Percentiles rank a stretch among this genome's conserved stretches.
Evolutionary conservation across 2,888 invertebrate genomes (phyloP).

Genomic region (Meiosimyza platycephala): DNA sequence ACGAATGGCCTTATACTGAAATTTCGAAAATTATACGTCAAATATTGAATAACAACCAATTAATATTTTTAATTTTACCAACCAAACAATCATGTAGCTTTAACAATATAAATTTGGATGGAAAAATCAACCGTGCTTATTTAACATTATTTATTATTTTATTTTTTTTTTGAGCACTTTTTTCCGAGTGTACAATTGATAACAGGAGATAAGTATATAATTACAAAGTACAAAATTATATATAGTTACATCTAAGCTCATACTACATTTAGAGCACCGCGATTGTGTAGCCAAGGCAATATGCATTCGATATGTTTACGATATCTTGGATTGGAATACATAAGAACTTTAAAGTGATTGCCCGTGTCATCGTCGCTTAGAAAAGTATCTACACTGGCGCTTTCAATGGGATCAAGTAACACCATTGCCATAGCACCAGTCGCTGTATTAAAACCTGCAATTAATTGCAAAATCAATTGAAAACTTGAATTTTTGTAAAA

Average conservation of each 20-base stretch:
- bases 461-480: conserved; percentile 11
- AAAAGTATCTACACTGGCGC: conserved; percentile 55
- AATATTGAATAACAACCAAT: too few relatives aligned
- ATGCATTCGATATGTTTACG: conserved; percentile 54
- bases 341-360: conserved; percentile 51
- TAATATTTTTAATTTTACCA: too few relatives aligned
- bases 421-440: conserved; percentile 54
- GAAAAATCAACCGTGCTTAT: too few relatives aligned
- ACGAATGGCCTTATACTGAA: too few relatives aligned
- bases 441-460: conserved; percentile 47
- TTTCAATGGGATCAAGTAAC: conserved; percentile 53
- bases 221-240: neutral
- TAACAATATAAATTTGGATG: too few relatives aligned
- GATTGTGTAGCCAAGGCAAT: conserved; percentile 59
- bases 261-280: conserved; percentile 49
- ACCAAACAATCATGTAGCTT: too few relatives aligned
- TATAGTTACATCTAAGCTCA: neutral
- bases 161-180: too few relatives aligned
- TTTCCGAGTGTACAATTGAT: too few relatives aligned
- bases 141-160: too few relatives aligned
- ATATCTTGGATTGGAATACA: conserved; percentile 56
- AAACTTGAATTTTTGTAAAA: neutral
- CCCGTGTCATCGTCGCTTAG: conserved; percentile 50
- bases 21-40: too few relatives aligned
- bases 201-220: too few relatives aligned